Base-by-base conservation (phyloP, 2,113 vertebrate species). In the Rhabdornis inornatus region DNA sequence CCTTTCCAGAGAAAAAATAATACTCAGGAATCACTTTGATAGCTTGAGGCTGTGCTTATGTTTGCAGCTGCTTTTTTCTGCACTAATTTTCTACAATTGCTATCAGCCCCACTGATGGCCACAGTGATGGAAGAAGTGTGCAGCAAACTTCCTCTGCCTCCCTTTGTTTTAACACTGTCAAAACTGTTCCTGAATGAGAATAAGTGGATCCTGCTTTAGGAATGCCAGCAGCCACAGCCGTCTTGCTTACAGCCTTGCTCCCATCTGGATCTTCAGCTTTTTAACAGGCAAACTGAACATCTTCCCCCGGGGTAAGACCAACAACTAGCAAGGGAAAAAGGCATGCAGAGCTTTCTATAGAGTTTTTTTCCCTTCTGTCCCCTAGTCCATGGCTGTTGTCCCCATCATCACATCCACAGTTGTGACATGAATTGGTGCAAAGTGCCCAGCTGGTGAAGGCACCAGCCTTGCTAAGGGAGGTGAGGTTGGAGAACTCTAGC, bases 51-150 rank as follows among this genome's bases (percentile, higher is more conserved):
- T 55, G 35, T 47, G 59, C 55, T 39, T 76, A 1, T 74, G 60
- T 75, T 90, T 93, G 76, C 69, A 89, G 86, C 33, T 92, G 47
- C 20, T 61, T 74, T 76, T 63, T 74, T 35, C 50, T 55, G 20
- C 44, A 44, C 56, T 89, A 6, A 83, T 92, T 92, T 87, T 30
- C 68, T 81, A 23, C 59, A 71, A n/a, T 81, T 70, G 53, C 50
- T 63, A 24, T 83, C 44, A 81, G 55, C 31, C 37, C 50, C 60
- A 64, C 19, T 75, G 86, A 83, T 55, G 89, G 59, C 9, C 87
- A n/a, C 30, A n/a, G 42, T 2, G 33, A 53, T 59, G 30, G 71
- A 69, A 88, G 63, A 92, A 80, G 40, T 72, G 37, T 42, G 86
- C 33, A 69, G 55, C 39, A 86, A 90, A 92, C 22, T 90, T 94